Conservation (phyloP, 2,113 vertebrate species). For the Haemorhous mexicanus region DNA sequence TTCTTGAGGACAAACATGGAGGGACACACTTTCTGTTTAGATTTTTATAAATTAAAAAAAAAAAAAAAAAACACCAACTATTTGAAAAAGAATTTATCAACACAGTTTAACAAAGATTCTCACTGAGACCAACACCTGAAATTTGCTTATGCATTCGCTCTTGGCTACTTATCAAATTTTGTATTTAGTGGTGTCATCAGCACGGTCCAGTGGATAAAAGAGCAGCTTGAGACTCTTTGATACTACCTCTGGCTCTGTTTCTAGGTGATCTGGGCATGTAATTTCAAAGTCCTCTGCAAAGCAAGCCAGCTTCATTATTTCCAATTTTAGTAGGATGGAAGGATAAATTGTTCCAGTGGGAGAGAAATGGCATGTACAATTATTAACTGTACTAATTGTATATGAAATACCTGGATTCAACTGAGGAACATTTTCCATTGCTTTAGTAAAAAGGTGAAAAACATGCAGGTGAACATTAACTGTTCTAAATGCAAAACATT, state of each 20-base stretch:
- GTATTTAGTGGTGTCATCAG: not conserved
- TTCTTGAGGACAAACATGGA: not conserved
- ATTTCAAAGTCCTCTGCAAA: slow-evolving; percentile 1
- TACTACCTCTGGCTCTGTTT: not conserved
- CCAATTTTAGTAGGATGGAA: not conserved
- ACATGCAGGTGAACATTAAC: not conserved
- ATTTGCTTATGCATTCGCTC: not conserved
- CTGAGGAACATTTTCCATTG: not conserved
- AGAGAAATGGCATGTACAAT: not conserved
- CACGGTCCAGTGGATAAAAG: not conserved
- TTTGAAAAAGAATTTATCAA: not conserved
- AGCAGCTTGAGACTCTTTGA: not conserved
- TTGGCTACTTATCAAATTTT: not conserved
- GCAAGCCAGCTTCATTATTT: not conserved
- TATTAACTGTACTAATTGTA: not conserved
- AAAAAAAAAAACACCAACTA: not conserved
- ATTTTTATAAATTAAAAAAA: not conserved
- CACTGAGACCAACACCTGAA: not conserved
- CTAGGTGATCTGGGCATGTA: not conserved
- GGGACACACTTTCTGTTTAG: not conserved
- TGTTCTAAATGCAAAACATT: not conserved
- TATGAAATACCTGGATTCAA: not conserved
- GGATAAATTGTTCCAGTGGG: not conserved
- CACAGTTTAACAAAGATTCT: not conserved
- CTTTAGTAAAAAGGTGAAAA: not conserved